Conservation (phyloP, 2,113 vertebrate species). For the Oryzias celebensis region DNA sequence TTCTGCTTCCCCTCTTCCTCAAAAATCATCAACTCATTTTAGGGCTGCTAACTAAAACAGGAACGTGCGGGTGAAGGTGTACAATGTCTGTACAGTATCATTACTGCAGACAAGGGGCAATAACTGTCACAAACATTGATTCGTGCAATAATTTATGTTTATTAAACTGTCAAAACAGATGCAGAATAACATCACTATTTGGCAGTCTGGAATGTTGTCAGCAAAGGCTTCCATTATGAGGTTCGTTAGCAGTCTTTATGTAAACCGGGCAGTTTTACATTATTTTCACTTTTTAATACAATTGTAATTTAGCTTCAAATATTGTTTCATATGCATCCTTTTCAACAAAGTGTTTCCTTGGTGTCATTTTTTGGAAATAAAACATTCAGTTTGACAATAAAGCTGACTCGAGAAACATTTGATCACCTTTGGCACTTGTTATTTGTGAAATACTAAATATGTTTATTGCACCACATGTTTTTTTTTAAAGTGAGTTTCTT, state of each 20-base stretch:
- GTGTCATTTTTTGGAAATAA: conserved; percentile 48
- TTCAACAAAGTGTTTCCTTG: conserved; percentile 22
- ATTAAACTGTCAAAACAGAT: conserved; percentile 66
- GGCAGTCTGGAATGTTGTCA: conserved; percentile 68
- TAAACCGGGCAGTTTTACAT: conserved; percentile 12
- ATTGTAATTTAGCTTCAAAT: conserved; percentile 36
- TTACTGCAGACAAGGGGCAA: conserved; percentile 17
- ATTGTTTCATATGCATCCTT: conserved; percentile 22
- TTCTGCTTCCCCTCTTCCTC: background rate
- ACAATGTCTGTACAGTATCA: conserved; percentile 34
- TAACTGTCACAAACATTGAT: conserved; percentile 51
- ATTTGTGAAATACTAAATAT: conserved; percentile 7
- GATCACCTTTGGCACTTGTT: conserved; percentile 59
- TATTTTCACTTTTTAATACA: conserved; percentile 23
- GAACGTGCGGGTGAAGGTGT: conserved; percentile 37
- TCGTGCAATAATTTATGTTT: conserved; percentile 70
- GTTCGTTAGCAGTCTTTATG: conserved; percentile 32
- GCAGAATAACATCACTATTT: conserved; percentile 60
- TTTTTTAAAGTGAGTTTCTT: conserved; percentile 31
- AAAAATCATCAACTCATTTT: conserved; percentile 42
- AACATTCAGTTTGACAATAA: conserved; percentile 50
- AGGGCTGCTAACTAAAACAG: conserved; percentile 47
- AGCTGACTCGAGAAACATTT: conserved; percentile 20
- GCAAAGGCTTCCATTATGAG: conserved; percentile 48
- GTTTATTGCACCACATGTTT: conserved; percentile 37